Evolutionary conservation across 2,888 invertebrate species (phyloP).

Genomic region (Phoronis australis): DNA sequence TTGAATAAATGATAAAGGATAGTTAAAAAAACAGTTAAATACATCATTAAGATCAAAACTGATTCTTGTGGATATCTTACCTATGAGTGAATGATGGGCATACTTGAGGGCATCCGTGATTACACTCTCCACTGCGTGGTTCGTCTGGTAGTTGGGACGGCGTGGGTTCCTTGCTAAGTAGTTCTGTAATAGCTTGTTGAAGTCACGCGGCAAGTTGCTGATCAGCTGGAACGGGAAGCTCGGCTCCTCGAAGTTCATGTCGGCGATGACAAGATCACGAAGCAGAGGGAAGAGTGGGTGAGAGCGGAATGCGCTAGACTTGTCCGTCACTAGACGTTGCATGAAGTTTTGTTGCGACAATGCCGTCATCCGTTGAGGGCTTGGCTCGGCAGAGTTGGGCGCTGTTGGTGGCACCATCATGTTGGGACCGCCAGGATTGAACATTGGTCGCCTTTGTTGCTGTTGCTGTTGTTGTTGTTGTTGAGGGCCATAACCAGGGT

Average conservation of each 20-base stretch:
- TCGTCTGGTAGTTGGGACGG: conserved; percentile 39
- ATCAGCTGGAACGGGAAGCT: conserved; percentile 49
- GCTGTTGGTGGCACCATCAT: too few species aligned
- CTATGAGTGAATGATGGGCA: conserved; percentile 48
- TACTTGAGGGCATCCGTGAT: conserved; percentile 49
- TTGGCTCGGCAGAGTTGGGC: conserved; percentile 1
- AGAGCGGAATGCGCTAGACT: conserved; percentile 46
- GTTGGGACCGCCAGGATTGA: too few species aligned
- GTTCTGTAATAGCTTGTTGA: conserved; percentile 48
- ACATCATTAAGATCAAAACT: too few species aligned
- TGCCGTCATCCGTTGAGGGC: conserved; percentile 33
- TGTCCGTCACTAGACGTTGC: conserved; percentile 45
- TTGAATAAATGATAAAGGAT: too few species aligned
- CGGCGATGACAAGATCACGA: conserved; percentile 50
- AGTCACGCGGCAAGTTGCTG: conserved; percentile 46
- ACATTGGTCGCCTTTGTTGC: too few species aligned
- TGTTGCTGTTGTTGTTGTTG: too few species aligned
- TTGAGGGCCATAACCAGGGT: too few species aligned
- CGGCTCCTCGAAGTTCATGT: conserved; percentile 49
- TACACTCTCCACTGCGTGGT: conserved; percentile 46
- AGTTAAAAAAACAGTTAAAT: too few species aligned
- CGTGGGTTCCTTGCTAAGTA: conserved; percentile 46
- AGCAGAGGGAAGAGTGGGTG: conserved; percentile 50
- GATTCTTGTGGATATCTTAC: too few species aligned
- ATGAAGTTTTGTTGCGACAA: conserved; percentile 47